Percentiles rank a stretch among this genome's conserved stretches.
Conservation (phyloP, 2,113 vertebrate species). For the Suncus etruscus region DNA sequence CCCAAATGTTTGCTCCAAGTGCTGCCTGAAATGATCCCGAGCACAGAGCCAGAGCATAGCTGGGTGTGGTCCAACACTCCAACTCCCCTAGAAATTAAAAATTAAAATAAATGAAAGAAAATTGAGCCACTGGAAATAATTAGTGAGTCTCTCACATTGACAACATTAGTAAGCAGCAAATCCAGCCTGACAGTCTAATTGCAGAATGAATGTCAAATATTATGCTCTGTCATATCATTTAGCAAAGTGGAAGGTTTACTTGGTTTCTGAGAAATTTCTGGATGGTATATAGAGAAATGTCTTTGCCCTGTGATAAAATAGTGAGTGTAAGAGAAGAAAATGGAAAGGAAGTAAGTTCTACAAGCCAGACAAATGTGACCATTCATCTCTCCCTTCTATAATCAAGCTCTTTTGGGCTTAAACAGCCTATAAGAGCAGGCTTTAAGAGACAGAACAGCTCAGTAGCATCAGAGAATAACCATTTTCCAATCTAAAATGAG, state of each 20-base stretch:
- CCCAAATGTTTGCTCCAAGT: no score
- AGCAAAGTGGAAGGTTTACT: background rate
- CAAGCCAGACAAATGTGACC: background rate
- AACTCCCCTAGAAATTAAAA: no score
- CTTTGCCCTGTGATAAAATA: background rate
- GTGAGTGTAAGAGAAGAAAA: background rate
- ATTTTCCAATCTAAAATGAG: background rate
- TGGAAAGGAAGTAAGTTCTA: background rate
- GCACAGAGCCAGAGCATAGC: no score
- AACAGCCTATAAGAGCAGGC: background rate
- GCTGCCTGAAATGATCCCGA: no score
- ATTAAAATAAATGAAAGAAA: background rate
- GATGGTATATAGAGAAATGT: background rate
- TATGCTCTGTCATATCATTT: background rate
- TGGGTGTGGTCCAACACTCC: no score
- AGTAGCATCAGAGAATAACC: background rate
- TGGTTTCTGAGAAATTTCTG: background rate
- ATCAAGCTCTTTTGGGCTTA: background rate
- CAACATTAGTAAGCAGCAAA: background rate
- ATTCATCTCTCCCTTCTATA: background rate
- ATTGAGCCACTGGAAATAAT: background rate
- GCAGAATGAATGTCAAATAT: background rate
- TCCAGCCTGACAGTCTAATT: background rate
- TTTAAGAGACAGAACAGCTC: background rate
- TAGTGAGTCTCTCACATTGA: background rate